A percentile compares a stretch with the other conserved stretches of the same genome.
These are phyloP conservation scores for Prolemur simus DNA, from an alignment of 2,113 vertebrate genomes.

Conservation along the genomic window DNA sequence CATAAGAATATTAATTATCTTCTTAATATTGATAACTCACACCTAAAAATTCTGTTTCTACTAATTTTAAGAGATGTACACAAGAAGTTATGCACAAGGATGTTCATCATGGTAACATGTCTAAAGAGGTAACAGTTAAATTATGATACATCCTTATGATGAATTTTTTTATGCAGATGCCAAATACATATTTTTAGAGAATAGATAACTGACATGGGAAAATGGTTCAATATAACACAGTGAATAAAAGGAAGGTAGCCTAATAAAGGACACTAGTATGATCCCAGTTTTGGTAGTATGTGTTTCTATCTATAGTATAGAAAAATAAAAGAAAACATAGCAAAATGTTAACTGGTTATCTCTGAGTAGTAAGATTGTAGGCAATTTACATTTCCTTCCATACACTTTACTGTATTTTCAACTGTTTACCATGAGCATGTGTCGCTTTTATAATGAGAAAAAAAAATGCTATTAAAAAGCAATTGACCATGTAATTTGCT, in stretches of 20 bases:
- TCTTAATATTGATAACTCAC: neutral
- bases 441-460: neutral
- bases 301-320: neutral
- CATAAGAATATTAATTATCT: neutral
- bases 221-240: neutral
- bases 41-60: neutral
- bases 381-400: neutral
- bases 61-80: neutral
- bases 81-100: neutral
- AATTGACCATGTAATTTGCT: neutral
- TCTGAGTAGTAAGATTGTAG: neutral
- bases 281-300: neutral
- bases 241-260: neutral
- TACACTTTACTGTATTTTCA: neutral
- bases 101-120: neutral
- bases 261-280: neutral
- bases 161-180: neutral
- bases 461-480: conserved; percentile 5
- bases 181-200: neutral
- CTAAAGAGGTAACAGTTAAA: neutral
- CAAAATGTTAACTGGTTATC: neutral
- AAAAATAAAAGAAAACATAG: neutral
- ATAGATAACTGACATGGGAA: neutral
- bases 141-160: neutral
- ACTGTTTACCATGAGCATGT: neutral